Percentiles rank a stretch among this genome's conserved stretches.
These are phyloP conservation scores for Adrianichthys oophorus DNA, from an alignment of 2,797 vertebrate species.

Conservation along the genomic window DNA sequence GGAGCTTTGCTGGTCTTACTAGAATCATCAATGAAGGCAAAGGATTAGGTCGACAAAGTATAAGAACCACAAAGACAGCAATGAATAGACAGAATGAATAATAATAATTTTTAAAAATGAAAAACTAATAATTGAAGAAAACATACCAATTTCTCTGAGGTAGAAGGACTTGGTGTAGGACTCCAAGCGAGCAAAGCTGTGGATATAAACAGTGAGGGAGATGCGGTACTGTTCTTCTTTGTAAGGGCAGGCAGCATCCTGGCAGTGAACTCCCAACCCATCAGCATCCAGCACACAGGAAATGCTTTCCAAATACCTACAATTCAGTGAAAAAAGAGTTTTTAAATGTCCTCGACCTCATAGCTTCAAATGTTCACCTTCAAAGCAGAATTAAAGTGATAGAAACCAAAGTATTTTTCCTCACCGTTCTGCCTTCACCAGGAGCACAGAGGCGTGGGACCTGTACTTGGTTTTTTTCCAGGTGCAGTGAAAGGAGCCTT, in stretches of 20 bases:
- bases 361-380: too few relatives aligned
- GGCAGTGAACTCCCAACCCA: constrained; percentile 48
- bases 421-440: constrained; percentile 69
- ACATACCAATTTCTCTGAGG: constrained; percentile 65
- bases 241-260: constrained; percentile 42
- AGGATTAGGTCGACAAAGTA: background rate
- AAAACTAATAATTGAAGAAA: background rate
- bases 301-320: constrained; percentile 38
- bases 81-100: too few relatives aligned
- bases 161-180: constrained; percentile 56
- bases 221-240: constrained; percentile 61
- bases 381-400: too few relatives aligned
- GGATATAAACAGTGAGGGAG: constrained; percentile 52
- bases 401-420: constrained; percentile 3
- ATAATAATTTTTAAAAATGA: too few relatives aligned
- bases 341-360: background rate
- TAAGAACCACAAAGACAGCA: background rate
- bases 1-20: constrained; percentile 69
- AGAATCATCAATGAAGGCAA: background rate
- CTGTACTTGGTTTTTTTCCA: constrained; percentile 52
- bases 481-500: constrained; percentile 67
- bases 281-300: constrained; percentile 50
- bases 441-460: constrained; percentile 53
- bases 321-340: constrained; percentile 5
- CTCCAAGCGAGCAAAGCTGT: constrained; percentile 50